phyloP scores from a whole-genome alignment of 2,113 vertebrate species.

The Panthera uncia region DNA sequence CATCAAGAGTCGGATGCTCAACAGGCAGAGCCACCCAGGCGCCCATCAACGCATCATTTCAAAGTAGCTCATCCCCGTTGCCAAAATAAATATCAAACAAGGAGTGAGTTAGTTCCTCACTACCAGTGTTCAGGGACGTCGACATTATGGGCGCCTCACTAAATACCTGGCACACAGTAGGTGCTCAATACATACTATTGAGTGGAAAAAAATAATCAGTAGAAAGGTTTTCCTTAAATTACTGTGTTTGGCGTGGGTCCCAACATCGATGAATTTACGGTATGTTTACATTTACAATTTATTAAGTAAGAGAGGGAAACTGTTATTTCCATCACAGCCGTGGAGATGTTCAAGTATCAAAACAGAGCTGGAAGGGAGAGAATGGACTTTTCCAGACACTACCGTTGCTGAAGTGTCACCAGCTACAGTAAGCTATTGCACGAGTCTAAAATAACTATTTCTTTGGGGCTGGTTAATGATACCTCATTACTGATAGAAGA shows the following conservation, averaged over 20 bases:
- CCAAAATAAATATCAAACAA: background rate
- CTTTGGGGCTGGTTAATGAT: slow-evolving; percentile 81
- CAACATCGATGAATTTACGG: background rate
- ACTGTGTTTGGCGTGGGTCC: background rate
- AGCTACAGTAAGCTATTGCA: slow-evolving; percentile 36
- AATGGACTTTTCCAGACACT: background rate
- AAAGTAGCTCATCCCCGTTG: background rate
- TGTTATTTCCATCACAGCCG: background rate
- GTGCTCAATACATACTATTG: background rate
- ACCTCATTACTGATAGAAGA: slow-evolving; percentile 83
- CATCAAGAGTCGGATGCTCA: too few relatives aligned
- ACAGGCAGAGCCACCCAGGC: too few relatives aligned
- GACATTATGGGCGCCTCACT: background rate
- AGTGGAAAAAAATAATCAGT: background rate
- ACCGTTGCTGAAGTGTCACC: slow-evolving; percentile 56
- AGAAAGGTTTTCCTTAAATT: background rate
- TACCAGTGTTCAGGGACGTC: background rate
- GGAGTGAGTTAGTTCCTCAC: background rate
- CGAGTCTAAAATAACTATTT: slow-evolving; percentile 64
- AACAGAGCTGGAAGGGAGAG: background rate
- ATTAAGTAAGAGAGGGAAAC: background rate
- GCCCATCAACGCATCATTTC: too few relatives aligned
- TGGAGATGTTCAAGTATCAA: background rate
- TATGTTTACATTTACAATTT: background rate
- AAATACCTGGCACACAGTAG: rapidly evolving